Evolutionary conservation across 2,888 invertebrate species (phyloP), one percentile per base, ranked within the genome.

Genomic region (Drosophila falleni): DNA sequence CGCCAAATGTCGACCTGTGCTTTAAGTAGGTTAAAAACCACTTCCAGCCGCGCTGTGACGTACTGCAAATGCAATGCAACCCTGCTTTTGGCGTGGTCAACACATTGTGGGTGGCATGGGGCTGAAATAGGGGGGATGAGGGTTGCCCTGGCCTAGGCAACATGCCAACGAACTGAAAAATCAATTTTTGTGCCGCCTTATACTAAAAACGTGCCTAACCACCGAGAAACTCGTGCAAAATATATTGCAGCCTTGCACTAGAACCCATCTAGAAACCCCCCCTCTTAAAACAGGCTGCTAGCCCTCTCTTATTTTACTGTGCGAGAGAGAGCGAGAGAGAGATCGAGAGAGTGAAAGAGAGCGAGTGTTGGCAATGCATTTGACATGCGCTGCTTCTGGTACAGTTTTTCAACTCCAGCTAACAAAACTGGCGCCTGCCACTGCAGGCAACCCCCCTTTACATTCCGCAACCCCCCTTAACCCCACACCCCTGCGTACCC

Each of bases 241-340:
- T 83, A 89, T 88, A 89, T 86, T 87, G 89, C 87, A 87, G 89
- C 89, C 89, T 87, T 87, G 87, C 89, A 87, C 89, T 88, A 87
- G 83, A 81, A 73, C 74, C 70, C 60, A 60, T 29, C 56, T 15
- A 47, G 46, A 23, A 65, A 54, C 60, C 59, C 26, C 8, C 44
- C n/a, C 8, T 39, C n/a, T 15, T 39, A 9, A 53, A 64, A 68
- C n/a, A 31, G 54, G 50, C 33, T 50, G 50, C 33, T 19, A 50
- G n/a, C n/a, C 29, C 75, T 41, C 75, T 41, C 64, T 23, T 23
- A 23, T 23, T 4, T 23, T 1, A 41, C 16, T 10, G 8, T 9
- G 16, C 19, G 10, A 29, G 29, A 35, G 37, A 39, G 23, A n/a
- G 37, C 58, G 49, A 59, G 35, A 19, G 46, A 54, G 31, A 49